phyloP scores from a whole-genome alignment of 2,113 vertebrate species.

The Notiomystis cincta region DNA sequence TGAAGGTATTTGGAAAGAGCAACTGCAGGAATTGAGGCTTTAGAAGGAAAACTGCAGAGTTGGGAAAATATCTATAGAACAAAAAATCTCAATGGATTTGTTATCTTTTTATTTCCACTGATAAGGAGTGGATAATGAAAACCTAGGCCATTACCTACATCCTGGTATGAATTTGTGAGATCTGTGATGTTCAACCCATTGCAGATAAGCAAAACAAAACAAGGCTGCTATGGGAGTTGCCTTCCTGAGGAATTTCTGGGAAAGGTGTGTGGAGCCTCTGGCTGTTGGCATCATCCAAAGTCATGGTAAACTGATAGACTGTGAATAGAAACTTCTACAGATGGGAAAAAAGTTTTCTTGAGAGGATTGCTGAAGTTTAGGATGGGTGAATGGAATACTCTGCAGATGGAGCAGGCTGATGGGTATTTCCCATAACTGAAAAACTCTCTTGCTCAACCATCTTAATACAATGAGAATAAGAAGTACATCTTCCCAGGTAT shows the following conservation, averaged over 20 bases:
- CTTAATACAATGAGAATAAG: not conserved
- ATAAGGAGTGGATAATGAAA: not conserved
- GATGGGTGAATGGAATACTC: not conserved
- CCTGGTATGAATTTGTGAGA: not conserved
- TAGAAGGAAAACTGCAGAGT: not conserved
- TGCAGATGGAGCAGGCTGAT: not conserved
- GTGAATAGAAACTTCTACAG: not conserved
- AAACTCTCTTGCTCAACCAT: not conserved
- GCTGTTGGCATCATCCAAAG: not conserved
- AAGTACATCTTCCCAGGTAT: not conserved
- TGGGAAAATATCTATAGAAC: not conserved
- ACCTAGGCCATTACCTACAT: not conserved
- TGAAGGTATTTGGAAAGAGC: not conserved
- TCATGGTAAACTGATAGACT: not conserved
- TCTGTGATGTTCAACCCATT: not conserved
- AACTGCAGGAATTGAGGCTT: not conserved
- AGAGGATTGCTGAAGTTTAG: not conserved
- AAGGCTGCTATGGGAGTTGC: not conserved
- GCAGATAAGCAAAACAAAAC: not conserved
- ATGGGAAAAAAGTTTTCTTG: not conserved
- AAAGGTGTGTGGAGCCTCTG: not conserved
- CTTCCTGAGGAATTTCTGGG: not conserved
- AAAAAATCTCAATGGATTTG: not conserved
- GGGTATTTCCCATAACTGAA: not conserved
- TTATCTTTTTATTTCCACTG: not conserved